Conservation (phyloP, 2,888 invertebrate species). For the Leptura quadrifasciata region DNA sequence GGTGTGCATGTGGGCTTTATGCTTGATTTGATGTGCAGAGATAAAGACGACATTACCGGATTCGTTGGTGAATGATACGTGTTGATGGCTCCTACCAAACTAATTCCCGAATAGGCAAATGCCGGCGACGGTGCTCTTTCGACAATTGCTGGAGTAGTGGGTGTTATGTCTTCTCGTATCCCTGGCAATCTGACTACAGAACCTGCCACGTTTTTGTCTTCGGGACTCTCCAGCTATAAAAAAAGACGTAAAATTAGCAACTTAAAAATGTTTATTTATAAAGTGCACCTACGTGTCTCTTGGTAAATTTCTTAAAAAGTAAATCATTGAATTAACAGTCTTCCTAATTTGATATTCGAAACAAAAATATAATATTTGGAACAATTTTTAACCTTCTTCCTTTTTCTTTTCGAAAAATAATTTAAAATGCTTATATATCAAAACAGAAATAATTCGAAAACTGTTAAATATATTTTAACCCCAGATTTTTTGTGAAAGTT, state of each 20-base stretch:
- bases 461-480: no score
- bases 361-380: no score
- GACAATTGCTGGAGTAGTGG: conserved; percentile 56
- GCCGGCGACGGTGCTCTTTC: conserved; percentile 51
- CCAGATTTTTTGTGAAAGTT: no score
- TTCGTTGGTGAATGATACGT: conserved; percentile 52
- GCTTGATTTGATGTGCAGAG: conserved; percentile 57
- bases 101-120: conserved; percentile 64
- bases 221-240: conserved; percentile 78
- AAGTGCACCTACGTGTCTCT: no score
- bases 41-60: conserved; percentile 64
- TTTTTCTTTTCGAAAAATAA: no score
- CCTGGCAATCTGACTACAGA: conserved; percentile 77
- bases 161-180: conserved; percentile 75
- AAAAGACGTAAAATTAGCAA: conserved; percentile 8
- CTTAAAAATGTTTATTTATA: neutral
- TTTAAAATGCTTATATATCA: no score
- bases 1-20: conserved; percentile 83
- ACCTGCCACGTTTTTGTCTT: conserved; percentile 73
- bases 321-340: no score
- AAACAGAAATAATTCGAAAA: no score
- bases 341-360: no score
- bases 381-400: no score
- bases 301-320: no score
- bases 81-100: conserved; percentile 64